Evolutionary conservation across 1,140 invertebrate species (phyloP), one percentile per base, ranked within the genome.

Genomic region (Bacillus rossius): DNA sequence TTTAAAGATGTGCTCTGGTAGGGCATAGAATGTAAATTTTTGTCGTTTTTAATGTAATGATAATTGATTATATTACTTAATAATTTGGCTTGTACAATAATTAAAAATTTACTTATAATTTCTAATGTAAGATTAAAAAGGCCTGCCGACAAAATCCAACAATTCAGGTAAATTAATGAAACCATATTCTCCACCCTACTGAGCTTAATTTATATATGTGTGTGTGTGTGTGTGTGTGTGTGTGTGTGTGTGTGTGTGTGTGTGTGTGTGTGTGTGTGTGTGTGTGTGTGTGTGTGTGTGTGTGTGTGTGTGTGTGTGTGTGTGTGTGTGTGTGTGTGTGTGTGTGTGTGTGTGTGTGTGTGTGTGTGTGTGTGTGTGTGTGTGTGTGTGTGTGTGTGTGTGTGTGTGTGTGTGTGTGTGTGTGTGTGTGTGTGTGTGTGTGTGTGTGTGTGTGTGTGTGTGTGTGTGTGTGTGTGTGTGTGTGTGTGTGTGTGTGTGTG

Each of bases 371-470:
- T 48, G 45, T 48, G 45, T 48, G 45, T 48, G 45, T 48, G 45
- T 48, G 45, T 48, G 45, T 48, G 45, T 48, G 45, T 48, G 45
- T 48, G 45, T 48, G 45, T 48, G 45, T 48, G 45, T 48, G 45
- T 48, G 45, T 48, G 45, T 48, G 45, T 48, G 45, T 48, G 45
- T 48, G 45, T 48, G 45, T 48, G 45, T 48, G 45, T 48, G 45
- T 48, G 45, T 55, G 45, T 57, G 45, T 54, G 48, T 55, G 55
- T 57, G 55, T 57, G 55, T 57, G 55, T 57, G 55, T 57, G 55
- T 57, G 55, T 57, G 55, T 57, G 55, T 57, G 55, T 57, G 55
- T 57, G 55, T 57, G 55, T 57, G 55, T 57, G 55, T 57, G 55
- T 57, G 55, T 57, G 55, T 57, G 55, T 57, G 55, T 57, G 55